A percentile compares a stretch with the other conserved stretches of the same genome.
Evolutionary conservation across 2,888 invertebrate species (phyloP).

Genomic region (Xestoiulus laeticollis): DNA sequence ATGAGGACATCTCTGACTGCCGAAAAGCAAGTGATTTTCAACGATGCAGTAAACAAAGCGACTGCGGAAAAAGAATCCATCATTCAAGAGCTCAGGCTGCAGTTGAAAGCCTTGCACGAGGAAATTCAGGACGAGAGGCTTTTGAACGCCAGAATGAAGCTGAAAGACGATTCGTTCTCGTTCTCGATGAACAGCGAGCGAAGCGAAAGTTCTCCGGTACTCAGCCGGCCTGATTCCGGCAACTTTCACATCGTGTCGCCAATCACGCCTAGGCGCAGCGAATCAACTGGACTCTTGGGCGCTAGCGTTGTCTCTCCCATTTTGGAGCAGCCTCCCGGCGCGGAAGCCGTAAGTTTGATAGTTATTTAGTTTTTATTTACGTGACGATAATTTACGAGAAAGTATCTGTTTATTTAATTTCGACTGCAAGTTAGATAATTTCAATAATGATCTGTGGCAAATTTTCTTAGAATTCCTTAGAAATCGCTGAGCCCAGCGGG

Average conservation of each 20-base stretch:
- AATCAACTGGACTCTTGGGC: neutral
- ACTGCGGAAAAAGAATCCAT: slow-evolving; percentile 77
- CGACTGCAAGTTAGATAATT: too few relatives aligned
- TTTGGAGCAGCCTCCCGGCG: slow-evolving; percentile 32
- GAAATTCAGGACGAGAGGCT: neutral
- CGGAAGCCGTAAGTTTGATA: neutral
- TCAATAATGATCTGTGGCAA: neutral
- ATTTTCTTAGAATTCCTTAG: neutral
- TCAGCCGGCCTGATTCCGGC: slow-evolving; percentile 32
- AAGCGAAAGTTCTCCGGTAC: slow-evolving; percentile 13
- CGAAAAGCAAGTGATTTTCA: slow-evolving; percentile 66
- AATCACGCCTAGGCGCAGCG: neutral
- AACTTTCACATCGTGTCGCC: slow-evolving; percentile 49
- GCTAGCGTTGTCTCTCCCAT: slow-evolving; percentile 31
- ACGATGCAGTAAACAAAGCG: slow-evolving; percentile 73
- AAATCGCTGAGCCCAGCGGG: neutral
- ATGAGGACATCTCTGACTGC: slow-evolving; percentile 58
- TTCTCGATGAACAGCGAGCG: slow-evolving; percentile 20
- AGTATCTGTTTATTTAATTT: too few relatives aligned
- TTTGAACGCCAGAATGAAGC: slow-evolving; percentile 56
- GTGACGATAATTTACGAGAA: too few relatives aligned
- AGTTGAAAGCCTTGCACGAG: slow-evolving; percentile 57
- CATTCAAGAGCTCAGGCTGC: slow-evolving; percentile 72
- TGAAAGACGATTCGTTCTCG: slow-evolving; percentile 4
- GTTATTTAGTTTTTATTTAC: neutral